Conservation (phyloP, 2,797 vertebrate species). For the Meriones psammophilus region DNA sequence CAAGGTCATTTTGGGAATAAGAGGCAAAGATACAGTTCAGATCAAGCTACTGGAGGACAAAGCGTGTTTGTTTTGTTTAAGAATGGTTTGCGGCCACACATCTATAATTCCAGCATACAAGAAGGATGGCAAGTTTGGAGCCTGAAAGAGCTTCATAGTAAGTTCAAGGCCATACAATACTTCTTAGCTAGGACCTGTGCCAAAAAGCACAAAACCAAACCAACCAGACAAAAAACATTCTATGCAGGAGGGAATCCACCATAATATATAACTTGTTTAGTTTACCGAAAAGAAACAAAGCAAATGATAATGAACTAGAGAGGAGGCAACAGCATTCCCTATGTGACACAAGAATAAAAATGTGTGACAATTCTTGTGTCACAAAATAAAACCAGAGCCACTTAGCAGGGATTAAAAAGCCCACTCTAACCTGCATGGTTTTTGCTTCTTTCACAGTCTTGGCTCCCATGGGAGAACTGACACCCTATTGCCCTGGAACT, state of each 20-base stretch:
- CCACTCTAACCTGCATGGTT: not conserved
- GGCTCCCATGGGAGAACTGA: not conserved
- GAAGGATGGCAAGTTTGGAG: not conserved
- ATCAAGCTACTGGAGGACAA: slow-evolving; percentile 35
- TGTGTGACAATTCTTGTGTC: not conserved
- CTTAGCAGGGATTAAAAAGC: slow-evolving; percentile 12
- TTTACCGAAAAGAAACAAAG: slow-evolving; percentile 33
- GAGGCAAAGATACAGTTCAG: slow-evolving; percentile 47
- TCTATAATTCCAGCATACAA: not conserved
- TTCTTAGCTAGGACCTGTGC: not conserved
- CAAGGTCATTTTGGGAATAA: not conserved
- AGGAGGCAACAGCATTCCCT: not conserved
- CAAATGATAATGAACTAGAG: slow-evolving; percentile 15
- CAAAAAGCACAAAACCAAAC: not conserved
- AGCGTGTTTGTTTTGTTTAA: slow-evolving; percentile 36
- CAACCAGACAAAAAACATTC: not conserved
- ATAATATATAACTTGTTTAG: not conserved
- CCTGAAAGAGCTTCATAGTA: not conserved
- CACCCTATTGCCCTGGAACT: no score
- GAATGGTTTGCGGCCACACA: not conserved
- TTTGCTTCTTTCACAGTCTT: not conserved
- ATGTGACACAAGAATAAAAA: not conserved
- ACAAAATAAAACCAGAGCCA: slow-evolving; percentile 9
- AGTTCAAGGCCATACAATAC: not conserved
- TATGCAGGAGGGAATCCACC: not conserved